Conservation (phyloP, 2,888 invertebrate species). For the Caenorhabditis sp. region DNA sequence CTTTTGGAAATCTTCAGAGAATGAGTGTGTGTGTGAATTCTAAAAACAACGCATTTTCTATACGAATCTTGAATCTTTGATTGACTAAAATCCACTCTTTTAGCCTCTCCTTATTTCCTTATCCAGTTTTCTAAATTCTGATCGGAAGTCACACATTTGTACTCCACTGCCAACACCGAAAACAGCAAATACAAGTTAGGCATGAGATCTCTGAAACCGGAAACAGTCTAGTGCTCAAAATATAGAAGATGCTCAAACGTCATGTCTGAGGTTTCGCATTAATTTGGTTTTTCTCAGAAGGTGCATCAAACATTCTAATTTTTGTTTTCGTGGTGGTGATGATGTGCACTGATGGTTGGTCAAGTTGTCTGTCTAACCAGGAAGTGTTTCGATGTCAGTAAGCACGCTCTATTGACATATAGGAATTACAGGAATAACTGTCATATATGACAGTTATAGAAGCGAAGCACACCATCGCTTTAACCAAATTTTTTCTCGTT, state of each 20-base stretch:
- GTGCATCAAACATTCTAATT: slow-evolving; percentile 4
- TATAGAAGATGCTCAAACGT: neutral
- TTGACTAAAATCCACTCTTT: slow-evolving; percentile 1
- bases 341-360: neutral
- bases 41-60: slow-evolving; percentile 24
- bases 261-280: slow-evolving; percentile 13
- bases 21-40: neutral
- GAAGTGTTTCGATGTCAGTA: neutral
- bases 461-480: too few species aligned
- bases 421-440: too few species aligned
- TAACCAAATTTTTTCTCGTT: too few species aligned
- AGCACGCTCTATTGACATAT: too few species aligned
- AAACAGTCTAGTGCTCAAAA: slow-evolving; percentile 20
- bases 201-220: neutral
- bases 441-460: too few species aligned
- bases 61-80: slow-evolving; percentile 34
- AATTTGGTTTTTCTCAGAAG: slow-evolving; percentile 2
- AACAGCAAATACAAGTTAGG: neutral
- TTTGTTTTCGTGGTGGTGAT: neutral
- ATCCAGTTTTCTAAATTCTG: neutral
- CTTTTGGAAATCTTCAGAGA: slow-evolving; percentile 16
- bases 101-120: neutral
- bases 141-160: neutral
- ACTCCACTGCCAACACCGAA: neutral
- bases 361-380: neutral